Conservation (phyloP, 2,113 vertebrate species). For the Anthoscopus minutus region DNA sequence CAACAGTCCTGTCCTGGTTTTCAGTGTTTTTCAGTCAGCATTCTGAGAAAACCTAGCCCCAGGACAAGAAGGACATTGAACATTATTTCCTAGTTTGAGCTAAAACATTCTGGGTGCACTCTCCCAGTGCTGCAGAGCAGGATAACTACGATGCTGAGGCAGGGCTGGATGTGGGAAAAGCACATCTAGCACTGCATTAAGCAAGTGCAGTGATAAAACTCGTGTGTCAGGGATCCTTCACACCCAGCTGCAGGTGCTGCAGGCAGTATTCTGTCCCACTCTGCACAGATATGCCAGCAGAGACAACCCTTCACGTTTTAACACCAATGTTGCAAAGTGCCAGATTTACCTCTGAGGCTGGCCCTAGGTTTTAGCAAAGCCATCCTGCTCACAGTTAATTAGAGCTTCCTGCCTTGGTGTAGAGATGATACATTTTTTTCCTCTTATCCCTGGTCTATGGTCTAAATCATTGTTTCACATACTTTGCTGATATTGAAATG, state of each 20-base stretch:
- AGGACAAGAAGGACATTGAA: neutral
- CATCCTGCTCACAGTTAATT: neutral
- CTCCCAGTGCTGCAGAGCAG: neutral
- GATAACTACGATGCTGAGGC: neutral
- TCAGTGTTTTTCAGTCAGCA: neutral
- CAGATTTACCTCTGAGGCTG: neutral
- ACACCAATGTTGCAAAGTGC: neutral
- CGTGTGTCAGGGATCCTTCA: neutral
- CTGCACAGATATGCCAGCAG: neutral
- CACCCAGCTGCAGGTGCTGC: neutral
- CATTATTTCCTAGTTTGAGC: neutral
- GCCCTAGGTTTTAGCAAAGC: neutral
- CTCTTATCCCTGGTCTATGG: neutral
- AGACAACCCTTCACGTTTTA: neutral
- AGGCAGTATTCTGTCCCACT: neutral
- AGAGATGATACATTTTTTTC: neutral
- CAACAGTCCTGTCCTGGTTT: neutral
- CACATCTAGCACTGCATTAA: neutral
- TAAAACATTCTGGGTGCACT: neutral
- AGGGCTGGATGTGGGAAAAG: neutral
- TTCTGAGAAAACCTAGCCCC: neutral
- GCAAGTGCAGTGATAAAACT: neutral
- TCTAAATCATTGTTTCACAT: neutral
- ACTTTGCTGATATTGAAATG: neutral
- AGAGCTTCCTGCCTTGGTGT: neutral